These are phyloP conservation scores for Halictus rubicundus DNA, from an alignment of 1,140 invertebrate species.

Conservation along the genomic window DNA sequence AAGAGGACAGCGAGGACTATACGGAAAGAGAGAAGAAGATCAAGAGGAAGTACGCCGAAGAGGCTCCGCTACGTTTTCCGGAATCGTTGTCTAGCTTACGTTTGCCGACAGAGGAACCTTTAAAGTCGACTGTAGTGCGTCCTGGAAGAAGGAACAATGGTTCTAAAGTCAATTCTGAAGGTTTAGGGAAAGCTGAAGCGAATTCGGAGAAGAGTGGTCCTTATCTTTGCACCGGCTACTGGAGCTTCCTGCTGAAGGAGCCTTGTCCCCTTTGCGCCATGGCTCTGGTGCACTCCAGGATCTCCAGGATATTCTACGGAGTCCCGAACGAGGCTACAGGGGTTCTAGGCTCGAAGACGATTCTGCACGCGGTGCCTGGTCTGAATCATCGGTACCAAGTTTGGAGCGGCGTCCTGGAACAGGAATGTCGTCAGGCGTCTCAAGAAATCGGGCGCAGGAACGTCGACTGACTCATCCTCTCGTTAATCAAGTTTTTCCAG, in stretches of 20 bases:
- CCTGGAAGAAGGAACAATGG: constrained; percentile 38
- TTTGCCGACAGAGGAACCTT: constrained; percentile 46
- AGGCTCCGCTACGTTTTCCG: constrained; percentile 70
- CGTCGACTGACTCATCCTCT: constrained; percentile 11
- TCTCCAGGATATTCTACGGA: constrained; percentile 90
- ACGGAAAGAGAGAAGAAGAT: constrained; percentile 39
- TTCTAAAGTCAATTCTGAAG: not conserved
- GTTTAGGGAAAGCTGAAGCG: not conserved
- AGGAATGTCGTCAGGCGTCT: constrained; percentile 53
- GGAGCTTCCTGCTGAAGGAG: constrained; percentile 91
- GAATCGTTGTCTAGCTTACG: constrained; percentile 52
- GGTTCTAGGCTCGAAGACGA: constrained; percentile 85
- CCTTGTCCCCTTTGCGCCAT: constrained; percentile 97
- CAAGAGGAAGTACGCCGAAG: constrained; percentile 67
- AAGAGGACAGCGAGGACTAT: not conserved
- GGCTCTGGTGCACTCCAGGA: constrained; percentile 94
- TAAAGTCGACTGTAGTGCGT: not conserved
- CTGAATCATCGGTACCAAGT: constrained; percentile 97
- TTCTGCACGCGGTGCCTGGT: constrained; percentile 88
- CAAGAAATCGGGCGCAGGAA: constrained; percentile 27
- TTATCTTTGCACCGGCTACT: constrained; percentile 95
- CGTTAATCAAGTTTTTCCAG: constrained; percentile 20
- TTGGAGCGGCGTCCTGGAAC: constrained; percentile 79
- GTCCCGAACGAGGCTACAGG: constrained; percentile 82
- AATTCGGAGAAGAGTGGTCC: constrained; percentile 79